Percentiles rank a stretch among this genome's conserved stretches.
phyloP scores from a whole-genome alignment of 2,113 vertebrate genomes.

The Bubalus kerabau region DNA sequence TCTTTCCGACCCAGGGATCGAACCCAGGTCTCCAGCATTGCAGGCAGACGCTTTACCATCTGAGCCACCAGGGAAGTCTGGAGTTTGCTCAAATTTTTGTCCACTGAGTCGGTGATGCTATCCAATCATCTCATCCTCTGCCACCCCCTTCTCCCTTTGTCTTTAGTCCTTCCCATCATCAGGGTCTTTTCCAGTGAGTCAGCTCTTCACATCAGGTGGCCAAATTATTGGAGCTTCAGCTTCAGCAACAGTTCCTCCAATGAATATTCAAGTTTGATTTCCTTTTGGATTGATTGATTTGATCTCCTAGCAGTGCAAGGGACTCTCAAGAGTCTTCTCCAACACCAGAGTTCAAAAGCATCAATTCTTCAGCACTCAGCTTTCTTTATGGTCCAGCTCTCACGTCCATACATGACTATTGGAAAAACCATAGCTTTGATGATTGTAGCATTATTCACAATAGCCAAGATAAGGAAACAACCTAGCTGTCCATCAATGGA shows the following conservation, averaged over 20 bases:
- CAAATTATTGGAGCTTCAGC: neutral
- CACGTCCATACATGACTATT: neutral
- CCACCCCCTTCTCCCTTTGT: rapidly evolving
- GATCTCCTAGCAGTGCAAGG: neutral
- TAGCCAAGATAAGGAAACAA: neutral
- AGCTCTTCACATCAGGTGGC: neutral
- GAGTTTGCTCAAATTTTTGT: neutral
- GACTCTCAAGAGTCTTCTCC: neutral
- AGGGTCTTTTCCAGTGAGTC: neutral
- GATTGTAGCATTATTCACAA: neutral
- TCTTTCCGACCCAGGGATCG: no score
- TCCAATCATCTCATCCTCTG: neutral
- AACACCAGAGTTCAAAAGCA: neutral
- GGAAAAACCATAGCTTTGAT: neutral
- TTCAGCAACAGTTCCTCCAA: neutral
- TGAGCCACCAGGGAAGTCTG: neutral
- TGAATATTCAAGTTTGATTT: neutral
- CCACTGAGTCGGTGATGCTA: neutral
- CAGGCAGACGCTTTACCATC: no score
- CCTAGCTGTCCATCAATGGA: neutral
- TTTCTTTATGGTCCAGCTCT: neutral
- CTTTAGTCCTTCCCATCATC: neutral
- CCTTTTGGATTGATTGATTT: neutral
- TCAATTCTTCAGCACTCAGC: neutral
- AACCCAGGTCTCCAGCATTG: no score